Base-by-base conservation (phyloP, 2,113 vertebrate genomes). In the Turdus rufiventris region DNA sequence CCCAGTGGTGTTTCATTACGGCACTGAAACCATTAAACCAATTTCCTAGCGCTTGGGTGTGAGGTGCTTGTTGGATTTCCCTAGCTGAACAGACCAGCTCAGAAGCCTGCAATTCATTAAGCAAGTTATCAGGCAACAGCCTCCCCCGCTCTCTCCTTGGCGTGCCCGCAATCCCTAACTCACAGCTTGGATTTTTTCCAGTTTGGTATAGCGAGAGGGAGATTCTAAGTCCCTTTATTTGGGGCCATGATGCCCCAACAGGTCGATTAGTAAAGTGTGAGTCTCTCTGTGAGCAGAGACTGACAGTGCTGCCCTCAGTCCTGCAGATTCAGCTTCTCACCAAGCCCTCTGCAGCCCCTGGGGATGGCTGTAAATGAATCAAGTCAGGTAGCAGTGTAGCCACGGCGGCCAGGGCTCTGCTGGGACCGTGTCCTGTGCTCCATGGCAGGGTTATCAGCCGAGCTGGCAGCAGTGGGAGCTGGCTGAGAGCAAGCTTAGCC, bases 41-140 rank as follows among this genome's bases (percentile, higher is more conserved):
- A 85, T 91, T 95, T 95, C 81, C 74, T 65, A 54, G 80, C 0
- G 0, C 85, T 91, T 0, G 33, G 33, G 47, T 82, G 78, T 13
- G 87, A 92, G 84, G 38, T 66, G 66, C 83, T 85, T 42, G 66
- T 66, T 82, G 95, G 82, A 89, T 85, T 95, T 95, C 71, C 73
- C 74, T 38, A 43, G 81, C 58, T 3, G 14, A 95, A 72, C 0
- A 12, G 73, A 58, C 34, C 71, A 34, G 71, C 77, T 66, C 67
- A 28, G 85, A 85, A 93, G 89, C 68, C 94, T 95, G 89, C 58
- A 82, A 88, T 93, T 94, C 89, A 85, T 95, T 94, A 97, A 85
- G 51, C 24, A 31, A 68, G 45, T 92, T 91, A 94, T 87, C 93
- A 82, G 74, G n/a, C 91, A 82, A 31, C 60, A 91, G 54, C 78